Conservation (phyloP, 2,113 vertebrate species). For the Pelecanus crispus region DNA sequence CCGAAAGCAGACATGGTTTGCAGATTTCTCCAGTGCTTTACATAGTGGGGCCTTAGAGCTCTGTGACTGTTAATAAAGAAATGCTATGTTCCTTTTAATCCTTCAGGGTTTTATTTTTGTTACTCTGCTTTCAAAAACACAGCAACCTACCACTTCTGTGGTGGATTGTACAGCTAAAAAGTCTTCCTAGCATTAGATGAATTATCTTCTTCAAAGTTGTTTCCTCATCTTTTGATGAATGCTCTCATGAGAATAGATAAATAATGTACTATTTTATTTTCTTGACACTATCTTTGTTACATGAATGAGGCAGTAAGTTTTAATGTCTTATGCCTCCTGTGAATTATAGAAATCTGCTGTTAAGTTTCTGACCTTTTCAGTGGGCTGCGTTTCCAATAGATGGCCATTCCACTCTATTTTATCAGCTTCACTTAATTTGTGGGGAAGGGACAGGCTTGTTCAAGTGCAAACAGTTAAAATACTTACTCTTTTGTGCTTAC, state of each 20-base stretch:
- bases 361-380: conserved; percentile 42
- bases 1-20: background rate
- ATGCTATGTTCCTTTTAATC: background rate
- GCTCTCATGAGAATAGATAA: conserved; percentile 1
- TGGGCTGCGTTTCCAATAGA: background rate
- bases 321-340: background rate
- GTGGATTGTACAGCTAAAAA: background rate
- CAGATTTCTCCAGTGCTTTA: background rate
- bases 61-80: background rate
- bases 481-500: background rate
- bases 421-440: conserved; percentile 26
- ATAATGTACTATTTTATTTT: conserved; percentile 52
- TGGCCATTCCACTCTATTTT: conserved; percentile 4
- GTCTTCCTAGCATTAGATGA: background rate
- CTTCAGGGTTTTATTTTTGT: background rate
- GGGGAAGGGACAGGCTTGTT: background rate
- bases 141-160: background rate
- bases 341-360: conserved; percentile 30
- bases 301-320: conserved; percentile 24
- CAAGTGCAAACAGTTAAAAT: background rate
- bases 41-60: background rate
- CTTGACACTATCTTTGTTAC: conserved; percentile 45
- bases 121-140: background rate
- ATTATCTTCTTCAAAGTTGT: background rate
- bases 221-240: conserved; percentile 38